phyloP scores from a whole-genome alignment of 2,888 invertebrate genomes.

The Caenorhabditis japonica region DNA sequence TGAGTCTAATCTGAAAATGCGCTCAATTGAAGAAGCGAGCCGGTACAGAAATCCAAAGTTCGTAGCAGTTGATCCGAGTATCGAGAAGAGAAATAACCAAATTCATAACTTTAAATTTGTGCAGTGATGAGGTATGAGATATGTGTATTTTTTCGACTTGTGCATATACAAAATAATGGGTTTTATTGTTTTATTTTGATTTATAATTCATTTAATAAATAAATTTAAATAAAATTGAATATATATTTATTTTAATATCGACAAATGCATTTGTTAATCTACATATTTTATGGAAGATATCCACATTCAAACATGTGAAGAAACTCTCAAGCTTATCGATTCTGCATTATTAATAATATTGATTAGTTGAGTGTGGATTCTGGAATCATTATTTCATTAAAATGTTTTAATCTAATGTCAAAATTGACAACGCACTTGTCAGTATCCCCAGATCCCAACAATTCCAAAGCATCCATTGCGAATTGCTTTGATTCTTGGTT shows the following conservation, averaged over 20 bases:
- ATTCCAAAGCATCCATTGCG: conserved; percentile 41
- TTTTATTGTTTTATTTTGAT: not conserved
- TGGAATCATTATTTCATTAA: conserved; percentile 8
- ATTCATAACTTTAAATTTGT: conserved; percentile 29
- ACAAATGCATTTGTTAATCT: too few relatives aligned
- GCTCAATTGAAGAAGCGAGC: conserved; percentile 14
- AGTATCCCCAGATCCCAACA: conserved; percentile 23
- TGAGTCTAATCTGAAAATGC: conserved; percentile 23
- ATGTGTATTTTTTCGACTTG: too few relatives aligned
- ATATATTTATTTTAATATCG: too few relatives aligned
- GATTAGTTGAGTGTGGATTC: conserved; percentile 40
- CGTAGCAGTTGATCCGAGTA: conserved; percentile 9
- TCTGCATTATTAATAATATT: conserved; percentile 50
- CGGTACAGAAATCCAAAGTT: conserved; percentile 17
- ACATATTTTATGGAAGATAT: too few relatives aligned
- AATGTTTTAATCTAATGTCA: not conserved
- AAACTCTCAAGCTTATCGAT: conserved; percentile 48
- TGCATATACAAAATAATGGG: too few relatives aligned
- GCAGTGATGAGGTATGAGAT: too few relatives aligned
- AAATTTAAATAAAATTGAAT: too few relatives aligned
- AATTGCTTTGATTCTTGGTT: conserved; percentile 47
- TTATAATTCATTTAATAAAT: not conserved
- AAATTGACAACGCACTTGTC: conserved; percentile 14
- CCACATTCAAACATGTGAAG: conserved; percentile 44
- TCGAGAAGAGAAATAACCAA: conserved; percentile 24